Base-by-base conservation (phyloP, 2,113 vertebrate genomes). In the Aythya baeri region DNA sequence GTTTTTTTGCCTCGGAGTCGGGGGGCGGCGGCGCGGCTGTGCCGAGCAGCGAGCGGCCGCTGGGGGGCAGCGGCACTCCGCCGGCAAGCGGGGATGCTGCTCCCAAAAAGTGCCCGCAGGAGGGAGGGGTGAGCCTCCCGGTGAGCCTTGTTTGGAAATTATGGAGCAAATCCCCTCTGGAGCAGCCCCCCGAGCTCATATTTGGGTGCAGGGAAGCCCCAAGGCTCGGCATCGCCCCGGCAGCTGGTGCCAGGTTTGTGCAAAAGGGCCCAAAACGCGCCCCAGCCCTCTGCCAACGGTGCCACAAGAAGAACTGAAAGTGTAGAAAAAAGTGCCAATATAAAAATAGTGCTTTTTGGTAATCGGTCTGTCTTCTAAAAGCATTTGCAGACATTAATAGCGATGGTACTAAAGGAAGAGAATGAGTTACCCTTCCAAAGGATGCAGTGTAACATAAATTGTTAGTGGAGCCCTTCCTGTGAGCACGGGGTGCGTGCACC, bases 331-430 rank as follows among this genome's bases (percentile, higher is more conserved):
- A 25, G 54, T 54, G 54, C 29, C 27, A 74, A 31, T n/a, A 22
- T 57, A 58, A 25, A 74, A 74, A 57, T 26, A 25, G 54, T 34
- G n/a, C n/a, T 5, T 16, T 46, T 17, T n/a, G 78, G 44, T 18
- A 9, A 4, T 0, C 0, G 41, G 2, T 29, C 25, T 38, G 2
- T 11, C 3, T 4, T 59, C 13, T 44, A 26, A 31, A 13, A 23
- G 55, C 59, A 4, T 25, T 43, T 13, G 7, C 58, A 9, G 44
- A 9, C 11, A 4, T 54, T 73, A 8, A 10, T 22, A 55, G 7
- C 0, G 16, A 6, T 9, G 25, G 41, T 2, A 46, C 9, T 11
- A 2, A 20, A 5, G 49, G 49, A 29, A 49, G 20, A 20, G 46
- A 21, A 49, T 20, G 20, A 49, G 46, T 22, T 22, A 21, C 2